Base-by-base conservation (phyloP, 2,888 invertebrate genomes). In the Pseudoips prasinana region DNA sequence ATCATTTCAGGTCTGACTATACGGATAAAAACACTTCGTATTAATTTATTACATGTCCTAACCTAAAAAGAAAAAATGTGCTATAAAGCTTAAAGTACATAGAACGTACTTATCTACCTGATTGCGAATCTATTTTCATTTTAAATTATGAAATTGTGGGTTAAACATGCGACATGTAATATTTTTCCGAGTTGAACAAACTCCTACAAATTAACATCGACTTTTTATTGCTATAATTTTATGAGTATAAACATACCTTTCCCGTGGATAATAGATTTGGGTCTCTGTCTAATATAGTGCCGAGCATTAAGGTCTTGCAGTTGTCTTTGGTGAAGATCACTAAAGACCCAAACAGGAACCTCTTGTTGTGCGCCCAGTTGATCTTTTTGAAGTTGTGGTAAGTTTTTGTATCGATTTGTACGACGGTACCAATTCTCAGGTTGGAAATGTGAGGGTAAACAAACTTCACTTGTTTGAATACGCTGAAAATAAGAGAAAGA, bases 321-420 rank as follows among this genome's bases (percentile, higher is more conserved):
- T 92, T 82, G 59, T 94, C 92, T 1, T 87, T 87, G 0, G 94
- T 93, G 29, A 96, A 91, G 48, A 94, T 90, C 1, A 96, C 69
- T 27, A 96, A 78, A 0, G 94, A 91, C 0, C 96, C 95, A 68
- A 75, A 92, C 59, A 94, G 86, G 29, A 95, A 91, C 29, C 92
- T 75, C 58, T 92, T 92, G 49, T 65, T 81, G 32, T 82, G 61
- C 0, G 56, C 45, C 85, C 84, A 85, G 22, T 78, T 78, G 4
- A 73, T 84, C 62, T 25, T 85, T 57, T 58, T 65, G 20, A 76
- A 71, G 46, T 46, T 60, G 59, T 51, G 80, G 54, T 55, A 71
- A 1, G 33, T 58, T 3, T 33, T 51, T 3, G 62, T 41, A 33
- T 79, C 71, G 1, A 86, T 54, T 42, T 77, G 65, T 7, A 81